Percentiles rank a stretch among this genome's conserved stretches.
phyloP scores from a whole-genome alignment of 2,888 invertebrate genomes.

The Drymonia ruficornis region DNA sequence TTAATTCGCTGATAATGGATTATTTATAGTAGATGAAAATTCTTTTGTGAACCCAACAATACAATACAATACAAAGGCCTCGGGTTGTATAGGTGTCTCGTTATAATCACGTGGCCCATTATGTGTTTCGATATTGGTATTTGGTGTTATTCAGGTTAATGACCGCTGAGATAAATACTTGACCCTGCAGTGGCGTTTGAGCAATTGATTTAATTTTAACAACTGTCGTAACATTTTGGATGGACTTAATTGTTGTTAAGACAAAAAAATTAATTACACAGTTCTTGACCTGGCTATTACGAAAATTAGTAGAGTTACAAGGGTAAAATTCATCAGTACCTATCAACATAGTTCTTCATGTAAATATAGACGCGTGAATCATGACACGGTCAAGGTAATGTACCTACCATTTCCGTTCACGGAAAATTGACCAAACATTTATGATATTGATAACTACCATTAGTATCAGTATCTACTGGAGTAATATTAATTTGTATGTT shows the following conservation, averaged over 20 bases:
- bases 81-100: slow-evolving; percentile 12
- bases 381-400: no score
- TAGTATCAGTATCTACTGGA: no score
- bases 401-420: no score
- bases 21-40: background rate
- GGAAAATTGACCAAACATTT: no score
- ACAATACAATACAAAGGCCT: background rate
- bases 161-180: slow-evolving; percentile 47
- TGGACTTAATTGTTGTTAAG: background rate
- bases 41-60: background rate
- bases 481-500: no score
- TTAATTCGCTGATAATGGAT: background rate
- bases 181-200: slow-evolving; percentile 29
- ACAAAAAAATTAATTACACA: no score
- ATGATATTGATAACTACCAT: no score
- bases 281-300: no score
- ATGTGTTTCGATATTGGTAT: slow-evolving; percentile 30
- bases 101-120: slow-evolving; percentile 30
- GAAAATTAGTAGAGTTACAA: no score
- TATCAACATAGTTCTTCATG: no score
- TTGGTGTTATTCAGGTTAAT: slow-evolving; percentile 42
- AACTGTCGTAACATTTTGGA: background rate
- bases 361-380: no score
- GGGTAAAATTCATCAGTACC: no score
- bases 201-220: slow-evolving; percentile 20